Evolutionary conservation across 53 echinoderm and acorn worm genomes (phyloP), one percentile per base, ranked within the genome.

Genomic region (Stichopus horrens): DNA sequence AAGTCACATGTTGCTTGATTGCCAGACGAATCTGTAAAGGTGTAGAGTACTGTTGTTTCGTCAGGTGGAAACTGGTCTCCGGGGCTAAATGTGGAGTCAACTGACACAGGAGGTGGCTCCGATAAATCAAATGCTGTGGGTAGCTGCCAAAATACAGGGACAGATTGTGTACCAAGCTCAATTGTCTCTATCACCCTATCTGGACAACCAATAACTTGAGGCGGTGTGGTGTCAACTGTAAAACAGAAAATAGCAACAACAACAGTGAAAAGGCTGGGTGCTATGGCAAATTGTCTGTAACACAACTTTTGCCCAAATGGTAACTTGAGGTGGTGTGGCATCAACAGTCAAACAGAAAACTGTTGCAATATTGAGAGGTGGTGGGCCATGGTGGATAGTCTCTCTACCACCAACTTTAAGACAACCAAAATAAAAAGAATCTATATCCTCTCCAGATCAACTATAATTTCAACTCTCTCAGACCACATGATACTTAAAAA

Each of bases 51-150:
- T 53, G 75, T 73, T 7, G 94, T 94, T 10, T 75, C 77, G 4
- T 92, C 94, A 23, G 87, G 7, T 6, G 78, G 52, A 66, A 94
- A 94, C 7, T 9, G 16, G 8, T 59, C 63, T 19, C 91, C 91
- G 9, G 94, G 94, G 51, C 21, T 16, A 4, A 56, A 9, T 4
- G 57, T 91, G 7, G 23, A 6, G 23, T 9, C 9, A 54, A 76
- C 52, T 51, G 23, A 3, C 54, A 76, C 37, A 0, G 53, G 8
- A 23, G 57, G 11, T 8, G 85, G 66, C 21, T 88, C 92, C 20
- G 90, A 90, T 71, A 79, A 75, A 63, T 94, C 94, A 8, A 86
- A 90, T 51, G 92, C 94, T n/a, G 88, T 92, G 21, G 94, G 94
- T 58, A 86, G 90, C 8, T 76, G 81, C 90, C 89, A 94, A 55